These are phyloP conservation scores for Platygyra sinensis DNA, from an alignment of 64 coral and sea anemone species.

Conservation along the genomic window DNA sequence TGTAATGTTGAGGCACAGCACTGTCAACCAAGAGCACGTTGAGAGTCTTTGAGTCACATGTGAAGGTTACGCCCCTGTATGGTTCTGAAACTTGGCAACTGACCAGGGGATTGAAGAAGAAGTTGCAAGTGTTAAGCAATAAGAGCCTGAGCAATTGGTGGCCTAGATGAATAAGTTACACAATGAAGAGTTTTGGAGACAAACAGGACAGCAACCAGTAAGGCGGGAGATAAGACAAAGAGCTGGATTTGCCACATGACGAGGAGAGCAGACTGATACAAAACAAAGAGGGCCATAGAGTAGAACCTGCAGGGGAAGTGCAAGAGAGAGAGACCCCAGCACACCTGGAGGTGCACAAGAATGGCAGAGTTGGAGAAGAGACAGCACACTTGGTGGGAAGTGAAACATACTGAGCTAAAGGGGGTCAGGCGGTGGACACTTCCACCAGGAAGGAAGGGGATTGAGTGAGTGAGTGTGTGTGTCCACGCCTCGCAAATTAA, in stretches of 20 bases:
- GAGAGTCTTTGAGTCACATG: conserved; percentile 37
- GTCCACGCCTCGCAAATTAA: too few relatives aligned
- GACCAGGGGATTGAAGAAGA: conserved; percentile 11
- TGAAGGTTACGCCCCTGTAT: background rate
- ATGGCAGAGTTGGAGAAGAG: background rate
- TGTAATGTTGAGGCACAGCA: background rate
- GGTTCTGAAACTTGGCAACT: too few relatives aligned
- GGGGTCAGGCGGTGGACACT: background rate
- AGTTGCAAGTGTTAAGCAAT: conserved; percentile 26
- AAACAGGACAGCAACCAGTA: conserved; percentile 3
- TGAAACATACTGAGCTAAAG: background rate
- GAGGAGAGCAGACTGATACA: background rate
- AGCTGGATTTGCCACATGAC: conserved; percentile 38
- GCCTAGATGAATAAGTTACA: background rate
- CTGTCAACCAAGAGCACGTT: conserved; percentile 2
- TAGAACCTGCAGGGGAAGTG: background rate
- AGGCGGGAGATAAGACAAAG: conserved; percentile 17
- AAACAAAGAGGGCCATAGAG: background rate
- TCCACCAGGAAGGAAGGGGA: background rate
- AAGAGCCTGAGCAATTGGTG: conserved; percentile 35
- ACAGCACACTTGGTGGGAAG: background rate
- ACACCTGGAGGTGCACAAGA: background rate
- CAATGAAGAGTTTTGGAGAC: conserved; percentile 49
- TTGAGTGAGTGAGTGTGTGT: background rate
- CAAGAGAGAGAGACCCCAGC: background rate